Conservation (phyloP, 53 echinoderm and acorn worm genomes). For the Astropecten irregularis region DNA sequence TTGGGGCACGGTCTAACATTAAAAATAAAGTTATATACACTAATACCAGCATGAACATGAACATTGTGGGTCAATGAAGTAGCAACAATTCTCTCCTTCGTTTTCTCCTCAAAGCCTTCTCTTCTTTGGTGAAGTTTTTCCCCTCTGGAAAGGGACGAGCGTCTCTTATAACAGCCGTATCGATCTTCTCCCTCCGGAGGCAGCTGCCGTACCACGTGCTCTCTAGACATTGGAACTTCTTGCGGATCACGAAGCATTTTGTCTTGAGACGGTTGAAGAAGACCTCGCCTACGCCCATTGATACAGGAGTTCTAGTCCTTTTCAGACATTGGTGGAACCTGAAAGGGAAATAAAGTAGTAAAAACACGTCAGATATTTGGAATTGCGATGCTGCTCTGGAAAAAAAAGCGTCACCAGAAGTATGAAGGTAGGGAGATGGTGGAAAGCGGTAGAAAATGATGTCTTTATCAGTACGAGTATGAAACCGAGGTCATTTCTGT, state of each 20-base stretch:
- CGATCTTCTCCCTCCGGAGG: slow-evolving; percentile 20
- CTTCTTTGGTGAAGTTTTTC: slow-evolving; percentile 30
- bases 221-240: slow-evolving; percentile 74
- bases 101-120: slow-evolving; percentile 8
- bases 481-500: too few species aligned
- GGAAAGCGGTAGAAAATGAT: too few species aligned
- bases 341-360: not conserved
- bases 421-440: too few species aligned
- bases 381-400: too few species aligned
- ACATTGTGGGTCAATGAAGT: too few species aligned
- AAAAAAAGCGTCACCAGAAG: too few species aligned
- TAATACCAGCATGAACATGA: too few species aligned
- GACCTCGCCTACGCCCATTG: slow-evolving; percentile 63
- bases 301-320: slow-evolving; percentile 34
- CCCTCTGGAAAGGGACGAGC: slow-evolving; percentile 54
- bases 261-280: slow-evolving; percentile 81
- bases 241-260: slow-evolving; percentile 77
- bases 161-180: slow-evolving; percentile 51
- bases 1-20: too few species aligned
- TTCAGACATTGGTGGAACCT: slow-evolving; percentile 64
- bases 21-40: too few species aligned
- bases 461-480: too few species aligned
- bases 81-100: not conserved
- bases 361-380: too few species aligned
- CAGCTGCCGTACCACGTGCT: slow-evolving; percentile 60